Evolutionary conservation across 2,888 invertebrate genomes (phyloP).

Genomic region (Xylota sylvarum): DNA sequence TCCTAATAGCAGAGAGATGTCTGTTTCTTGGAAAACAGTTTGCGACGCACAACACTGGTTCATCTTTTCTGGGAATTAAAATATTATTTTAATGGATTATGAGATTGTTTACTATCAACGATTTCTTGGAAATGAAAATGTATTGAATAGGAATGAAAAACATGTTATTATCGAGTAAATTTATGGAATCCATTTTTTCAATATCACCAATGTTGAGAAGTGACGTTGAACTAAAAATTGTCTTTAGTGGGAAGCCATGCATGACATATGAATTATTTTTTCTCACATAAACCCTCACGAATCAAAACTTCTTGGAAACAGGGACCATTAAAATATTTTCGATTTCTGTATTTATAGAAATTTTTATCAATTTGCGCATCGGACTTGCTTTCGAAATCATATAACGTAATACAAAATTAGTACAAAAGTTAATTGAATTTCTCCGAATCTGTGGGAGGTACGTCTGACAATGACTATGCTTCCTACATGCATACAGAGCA

Average conservation of each 20-base stretch:
- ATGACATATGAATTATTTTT: background rate
- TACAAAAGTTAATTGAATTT: background rate
- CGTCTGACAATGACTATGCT: background rate
- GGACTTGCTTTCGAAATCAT: background rate
- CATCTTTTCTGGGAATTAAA: no score
- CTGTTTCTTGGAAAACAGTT: background rate
- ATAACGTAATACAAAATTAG: background rate
- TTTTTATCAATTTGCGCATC: no score
- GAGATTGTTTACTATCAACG: no score
- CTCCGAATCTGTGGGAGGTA: background rate
- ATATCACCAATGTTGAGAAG: background rate
- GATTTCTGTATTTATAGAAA: no score
- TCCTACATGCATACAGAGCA: background rate
- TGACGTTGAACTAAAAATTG: background rate
- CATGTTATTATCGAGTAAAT: background rate
- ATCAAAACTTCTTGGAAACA: background rate
- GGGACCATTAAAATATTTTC: no score
- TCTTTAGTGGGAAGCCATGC: background rate
- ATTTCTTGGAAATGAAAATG: no score
- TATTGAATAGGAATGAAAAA: background rate
- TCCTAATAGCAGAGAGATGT: background rate
- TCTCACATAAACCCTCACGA: no score
- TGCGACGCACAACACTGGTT: background rate
- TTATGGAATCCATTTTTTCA: background rate
- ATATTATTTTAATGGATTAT: no score